Percentiles rank a stretch among this genome's conserved stretches.
Conservation (phyloP, 1,140 invertebrate genomes). For the Calephelis virginiensis region DNA sequence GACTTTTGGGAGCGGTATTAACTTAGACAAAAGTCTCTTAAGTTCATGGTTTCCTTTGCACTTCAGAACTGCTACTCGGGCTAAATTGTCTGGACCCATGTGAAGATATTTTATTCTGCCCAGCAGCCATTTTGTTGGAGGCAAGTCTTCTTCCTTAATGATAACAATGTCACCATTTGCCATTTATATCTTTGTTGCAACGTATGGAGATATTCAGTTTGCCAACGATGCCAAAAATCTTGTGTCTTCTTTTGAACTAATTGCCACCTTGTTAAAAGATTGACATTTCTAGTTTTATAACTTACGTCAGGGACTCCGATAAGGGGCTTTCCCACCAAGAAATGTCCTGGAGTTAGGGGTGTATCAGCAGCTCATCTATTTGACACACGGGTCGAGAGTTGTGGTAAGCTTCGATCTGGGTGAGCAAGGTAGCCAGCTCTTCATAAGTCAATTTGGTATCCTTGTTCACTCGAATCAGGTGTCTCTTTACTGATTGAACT, state of each 20-base stretch:
- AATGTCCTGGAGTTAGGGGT: conserved; percentile 50
- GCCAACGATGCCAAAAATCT: conserved; percentile 40
- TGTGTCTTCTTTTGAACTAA: conserved; percentile 35
- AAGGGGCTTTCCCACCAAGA: conserved; percentile 53
- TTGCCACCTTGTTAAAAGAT: conserved; percentile 35
- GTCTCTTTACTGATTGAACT: conserved; percentile 36
- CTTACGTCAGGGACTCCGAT: conserved; percentile 31
- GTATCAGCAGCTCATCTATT: conserved; percentile 18
- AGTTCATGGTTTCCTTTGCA: conserved; percentile 24
- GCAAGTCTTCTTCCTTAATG: conserved; percentile 40
- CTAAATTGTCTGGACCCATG: conserved; percentile 24
- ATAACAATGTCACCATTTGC: conserved; percentile 37
- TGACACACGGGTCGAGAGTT: conserved; percentile 35
- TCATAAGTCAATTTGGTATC: conserved; percentile 35
- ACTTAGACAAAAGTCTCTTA: conserved; percentile 22
- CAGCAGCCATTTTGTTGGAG: conserved; percentile 46
- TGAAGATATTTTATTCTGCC: conserved; percentile 43
- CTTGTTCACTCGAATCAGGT: conserved; percentile 30
- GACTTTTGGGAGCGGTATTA: conserved; percentile 20
- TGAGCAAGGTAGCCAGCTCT: conserved; percentile 35
- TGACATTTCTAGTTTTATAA: conserved; percentile 25
- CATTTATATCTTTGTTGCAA: conserved; percentile 36
- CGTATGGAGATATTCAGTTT: conserved; percentile 36
- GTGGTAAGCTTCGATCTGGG: conserved; percentile 36
- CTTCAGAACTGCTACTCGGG: conserved; percentile 23